Conservation (phyloP, 2,113 vertebrate genomes). For the Mustelus asterias region DNA sequence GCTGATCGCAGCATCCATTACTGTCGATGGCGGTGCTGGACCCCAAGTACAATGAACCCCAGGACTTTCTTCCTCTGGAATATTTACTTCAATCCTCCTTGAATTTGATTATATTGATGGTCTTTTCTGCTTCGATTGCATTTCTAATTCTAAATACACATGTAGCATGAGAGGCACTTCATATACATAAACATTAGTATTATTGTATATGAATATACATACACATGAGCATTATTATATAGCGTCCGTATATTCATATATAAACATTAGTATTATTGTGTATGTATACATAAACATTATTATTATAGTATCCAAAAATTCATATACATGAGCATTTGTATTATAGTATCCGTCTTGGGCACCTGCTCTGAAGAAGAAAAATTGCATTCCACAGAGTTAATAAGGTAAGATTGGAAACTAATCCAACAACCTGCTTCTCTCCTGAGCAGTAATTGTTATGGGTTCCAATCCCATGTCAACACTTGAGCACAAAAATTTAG, state of each 20-base stretch:
- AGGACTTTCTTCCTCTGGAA: neutral
- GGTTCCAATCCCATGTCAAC: too few species aligned
- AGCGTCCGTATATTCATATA: too few species aligned
- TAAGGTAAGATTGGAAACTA: too few species aligned
- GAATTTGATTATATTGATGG: neutral
- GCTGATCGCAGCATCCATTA: neutral
- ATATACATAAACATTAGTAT: neutral
- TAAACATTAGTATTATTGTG: too few species aligned
- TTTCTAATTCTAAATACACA: neutral
- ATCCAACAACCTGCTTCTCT: neutral
- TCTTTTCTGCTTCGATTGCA: neutral
- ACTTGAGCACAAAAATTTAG: too few species aligned
- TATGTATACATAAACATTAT: too few species aligned
- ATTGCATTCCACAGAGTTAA: neutral
- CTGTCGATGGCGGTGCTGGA: too few species aligned
- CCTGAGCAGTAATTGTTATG: neutral
- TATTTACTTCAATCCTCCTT: neutral
- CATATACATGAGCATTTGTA: neutral
- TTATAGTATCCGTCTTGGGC: neutral
- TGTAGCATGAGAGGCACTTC: neutral
- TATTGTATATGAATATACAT: too few species aligned
- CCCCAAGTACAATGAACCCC: neutral
- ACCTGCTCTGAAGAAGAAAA: neutral
- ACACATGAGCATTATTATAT: too few species aligned
- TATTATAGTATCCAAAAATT: too few species aligned